phyloP scores from a whole-genome alignment of 2,888 invertebrate species.

The Andrena minutula region DNA sequence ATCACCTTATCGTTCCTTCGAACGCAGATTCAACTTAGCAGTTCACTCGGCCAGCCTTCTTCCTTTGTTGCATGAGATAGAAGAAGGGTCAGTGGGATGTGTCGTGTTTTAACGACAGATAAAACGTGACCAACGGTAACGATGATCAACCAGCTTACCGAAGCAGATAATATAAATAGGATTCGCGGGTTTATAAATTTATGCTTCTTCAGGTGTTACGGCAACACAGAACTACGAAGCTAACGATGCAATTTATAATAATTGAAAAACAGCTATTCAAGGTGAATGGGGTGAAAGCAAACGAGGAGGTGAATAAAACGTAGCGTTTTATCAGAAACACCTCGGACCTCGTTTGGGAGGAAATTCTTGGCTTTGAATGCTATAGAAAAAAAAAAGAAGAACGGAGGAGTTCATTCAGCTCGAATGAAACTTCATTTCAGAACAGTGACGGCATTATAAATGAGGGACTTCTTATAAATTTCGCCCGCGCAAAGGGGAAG shows the following conservation, averaged over 20 bases:
- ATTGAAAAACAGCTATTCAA: neutral
- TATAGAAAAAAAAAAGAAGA: neutral
- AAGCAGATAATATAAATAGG: neutral
- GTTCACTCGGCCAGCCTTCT: neutral
- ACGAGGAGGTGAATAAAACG: conserved; percentile 4
- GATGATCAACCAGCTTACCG: neutral
- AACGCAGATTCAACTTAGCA: neutral
- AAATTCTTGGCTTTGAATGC: conserved; percentile 2
- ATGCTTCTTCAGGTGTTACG: neutral
- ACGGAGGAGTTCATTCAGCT: neutral
- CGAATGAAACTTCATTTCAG: conserved; percentile 12
- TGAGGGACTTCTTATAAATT: conserved; percentile 6
- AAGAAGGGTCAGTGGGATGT: neutral
- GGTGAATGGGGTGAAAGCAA: neutral
- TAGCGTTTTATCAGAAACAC: neutral
- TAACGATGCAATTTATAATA: neutral
- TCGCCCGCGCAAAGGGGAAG: neutral
- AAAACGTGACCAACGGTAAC: neutral
- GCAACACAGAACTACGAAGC: neutral
- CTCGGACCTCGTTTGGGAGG: neutral
- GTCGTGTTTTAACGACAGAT: neutral
- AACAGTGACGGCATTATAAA: conserved; percentile 14
- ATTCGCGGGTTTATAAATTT: neutral
- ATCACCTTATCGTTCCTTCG: conserved; percentile 40
- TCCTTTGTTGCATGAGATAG: neutral